phyloP scores from a whole-genome alignment of 2,113 vertebrate genomes.

The Garra rufa region DNA sequence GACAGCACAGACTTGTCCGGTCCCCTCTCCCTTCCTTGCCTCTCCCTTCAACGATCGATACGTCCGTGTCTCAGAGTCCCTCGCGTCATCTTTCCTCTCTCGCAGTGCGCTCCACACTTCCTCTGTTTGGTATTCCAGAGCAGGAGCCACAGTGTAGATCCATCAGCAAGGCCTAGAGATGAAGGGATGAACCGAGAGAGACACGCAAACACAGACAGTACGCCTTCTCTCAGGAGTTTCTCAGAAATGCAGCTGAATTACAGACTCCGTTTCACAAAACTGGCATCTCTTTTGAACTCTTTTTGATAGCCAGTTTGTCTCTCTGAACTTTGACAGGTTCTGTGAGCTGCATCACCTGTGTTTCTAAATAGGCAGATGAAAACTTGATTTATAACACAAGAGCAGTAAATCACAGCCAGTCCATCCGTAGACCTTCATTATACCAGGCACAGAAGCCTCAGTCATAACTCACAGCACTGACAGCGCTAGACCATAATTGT shows the following conservation, averaged over 20 bases:
- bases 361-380: background rate
- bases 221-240: background rate
- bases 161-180: conserved; percentile 70
- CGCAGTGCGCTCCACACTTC: conserved; percentile 66
- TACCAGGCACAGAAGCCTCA: background rate
- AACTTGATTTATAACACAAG: conserved; percentile 2
- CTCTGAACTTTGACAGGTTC: conserved; percentile 3
- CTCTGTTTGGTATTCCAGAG: conserved; percentile 78
- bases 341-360: background rate
- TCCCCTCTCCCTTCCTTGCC: conserved; percentile 44
- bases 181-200: conserved; percentile 61
- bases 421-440: conserved; percentile 15
- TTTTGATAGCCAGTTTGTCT: conserved; percentile 4
- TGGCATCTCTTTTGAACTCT: background rate
- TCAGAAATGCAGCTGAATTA: conserved; percentile 2
- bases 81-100: conserved; percentile 77
- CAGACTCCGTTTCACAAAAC: background rate
- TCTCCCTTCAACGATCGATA: conserved; percentile 69
- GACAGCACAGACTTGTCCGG: conserved; percentile 60
- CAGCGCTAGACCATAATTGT: background rate
- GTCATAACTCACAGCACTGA: background rate
- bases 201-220: background rate
- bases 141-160: conserved; percentile 73
- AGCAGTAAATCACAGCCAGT: conserved; percentile 21
- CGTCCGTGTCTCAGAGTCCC: conserved; percentile 72